Evolutionary conservation across 37 sponge, comb jelly and placozoan genomes (phyloP).

Genomic region (Crambe crambe): DNA sequence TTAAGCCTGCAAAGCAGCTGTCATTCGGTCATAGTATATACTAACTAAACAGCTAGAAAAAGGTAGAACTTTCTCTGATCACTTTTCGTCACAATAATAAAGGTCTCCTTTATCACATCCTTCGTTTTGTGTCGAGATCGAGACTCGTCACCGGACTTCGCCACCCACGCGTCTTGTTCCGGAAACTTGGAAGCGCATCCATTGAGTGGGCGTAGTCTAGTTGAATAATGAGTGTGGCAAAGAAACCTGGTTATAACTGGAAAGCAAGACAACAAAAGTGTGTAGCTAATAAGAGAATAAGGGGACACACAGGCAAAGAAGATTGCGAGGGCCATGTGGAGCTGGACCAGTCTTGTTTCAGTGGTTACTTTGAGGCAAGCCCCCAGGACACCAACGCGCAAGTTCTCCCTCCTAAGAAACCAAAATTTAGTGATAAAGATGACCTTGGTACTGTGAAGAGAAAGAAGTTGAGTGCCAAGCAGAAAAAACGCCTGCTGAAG

Average conservation of each 20-base stretch:
- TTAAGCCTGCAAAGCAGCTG: too few relatives aligned
- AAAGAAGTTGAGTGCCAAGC: conserved; percentile 53
- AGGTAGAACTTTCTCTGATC: too few relatives aligned
- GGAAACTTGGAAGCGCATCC: too few relatives aligned
- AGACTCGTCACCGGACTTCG: too few relatives aligned
- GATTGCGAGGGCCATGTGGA: neutral
- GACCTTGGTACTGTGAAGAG: conserved; percentile 13
- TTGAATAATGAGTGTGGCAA: conserved; percentile 16
- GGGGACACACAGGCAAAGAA: too few relatives aligned
- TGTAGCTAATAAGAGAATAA: neutral
- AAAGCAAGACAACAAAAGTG: conserved; percentile 47
- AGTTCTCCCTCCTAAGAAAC: conserved; percentile 42
- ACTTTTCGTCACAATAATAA: too few relatives aligned
- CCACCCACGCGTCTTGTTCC: too few relatives aligned
- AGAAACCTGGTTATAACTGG: conserved; percentile 61
- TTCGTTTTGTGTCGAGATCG: too few relatives aligned
- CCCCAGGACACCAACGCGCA: conserved; percentile 43
- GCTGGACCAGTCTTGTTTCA: neutral
- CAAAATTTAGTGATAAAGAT: neutral
- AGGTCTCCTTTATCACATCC: too few relatives aligned
- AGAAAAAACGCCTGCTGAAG: conserved; percentile 64
- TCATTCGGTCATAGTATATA: too few relatives aligned
- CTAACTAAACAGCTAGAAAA: too few relatives aligned
- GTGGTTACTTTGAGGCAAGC: neutral
- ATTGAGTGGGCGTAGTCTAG: too few relatives aligned